A percentile compares a stretch with the other conserved stretches of the same genome.
Conservation (phyloP, 2,797 vertebrate species). For the Periparus ater region DNA sequence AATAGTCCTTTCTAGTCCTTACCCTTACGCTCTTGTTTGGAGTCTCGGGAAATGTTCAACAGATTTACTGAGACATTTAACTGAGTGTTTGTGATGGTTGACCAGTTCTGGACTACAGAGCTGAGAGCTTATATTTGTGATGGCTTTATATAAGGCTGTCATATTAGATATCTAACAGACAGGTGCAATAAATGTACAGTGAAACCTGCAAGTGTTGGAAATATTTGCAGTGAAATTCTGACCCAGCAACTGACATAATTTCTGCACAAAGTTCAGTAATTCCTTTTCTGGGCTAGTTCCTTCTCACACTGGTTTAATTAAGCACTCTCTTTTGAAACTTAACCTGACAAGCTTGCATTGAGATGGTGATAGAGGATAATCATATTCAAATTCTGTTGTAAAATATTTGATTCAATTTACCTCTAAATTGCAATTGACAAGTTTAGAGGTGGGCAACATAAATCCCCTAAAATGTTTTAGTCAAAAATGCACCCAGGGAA, state of each 20-base stretch:
- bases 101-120: not conserved
- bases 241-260: not conserved
- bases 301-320: not conserved
- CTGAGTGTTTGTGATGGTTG: not conserved
- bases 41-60: slow-evolving; percentile 30
- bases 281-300: not conserved
- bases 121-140: not conserved
- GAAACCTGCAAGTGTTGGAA: not conserved
- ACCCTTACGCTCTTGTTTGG: not conserved
- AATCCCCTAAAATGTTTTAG: not conserved
- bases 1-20: not conserved
- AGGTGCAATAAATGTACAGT: not conserved
- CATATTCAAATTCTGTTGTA: not conserved
- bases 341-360: not conserved
- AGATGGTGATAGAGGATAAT: not conserved
- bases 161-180: not conserved
- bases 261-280: not conserved
- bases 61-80: slow-evolving; percentile 1
- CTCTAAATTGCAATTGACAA: not conserved
- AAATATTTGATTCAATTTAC: slow-evolving; percentile 30
- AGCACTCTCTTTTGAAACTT: not conserved
- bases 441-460: not conserved
- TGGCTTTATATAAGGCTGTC: not conserved
- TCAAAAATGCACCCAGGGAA: not conserved
- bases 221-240: not conserved